These are phyloP conservation scores for Mormyrus hasselquistii DNA, from an alignment of 2,797 vertebrate genomes.

Conservation along the genomic window DNA sequence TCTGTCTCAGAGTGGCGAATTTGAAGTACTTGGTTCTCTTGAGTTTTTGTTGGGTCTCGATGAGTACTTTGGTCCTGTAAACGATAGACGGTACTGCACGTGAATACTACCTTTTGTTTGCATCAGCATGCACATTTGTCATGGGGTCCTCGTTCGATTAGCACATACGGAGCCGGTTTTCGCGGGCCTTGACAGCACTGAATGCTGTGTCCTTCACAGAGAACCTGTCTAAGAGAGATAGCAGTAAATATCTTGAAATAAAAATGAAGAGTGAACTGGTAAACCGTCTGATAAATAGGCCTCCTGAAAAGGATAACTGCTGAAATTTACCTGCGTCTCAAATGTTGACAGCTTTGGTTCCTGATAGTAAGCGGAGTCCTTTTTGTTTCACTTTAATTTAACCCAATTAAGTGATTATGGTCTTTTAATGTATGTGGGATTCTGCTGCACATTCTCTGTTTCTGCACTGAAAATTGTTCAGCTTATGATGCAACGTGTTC, in stretches of 20 bases:
- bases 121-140: not conserved
- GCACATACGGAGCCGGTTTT: not conserved
- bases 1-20: not conserved
- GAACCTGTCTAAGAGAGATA: not conserved
- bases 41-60: not conserved
- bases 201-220: not conserved
- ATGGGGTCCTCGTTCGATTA: not conserved
- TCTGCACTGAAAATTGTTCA: not conserved
- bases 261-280: not conserved
- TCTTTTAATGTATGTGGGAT: not conserved
- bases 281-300: not conserved
- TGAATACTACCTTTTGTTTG: not conserved
- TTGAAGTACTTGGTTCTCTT: not conserved
- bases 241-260: not conserved
- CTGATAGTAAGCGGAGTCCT: not conserved
- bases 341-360: not conserved
- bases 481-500: not conserved
- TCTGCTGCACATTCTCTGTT: not conserved
- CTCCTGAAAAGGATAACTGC: not conserved
- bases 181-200: not conserved
- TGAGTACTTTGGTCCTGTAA: not conserved
- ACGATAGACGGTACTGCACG: not conserved
- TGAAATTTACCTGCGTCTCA: not conserved
- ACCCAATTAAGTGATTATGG: not conserved
- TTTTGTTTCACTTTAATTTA: not conserved